A percentile compares a stretch with the other conserved stretches of the same genome.
These are phyloP conservation scores for Gila orcuttii DNA, from an alignment of 2,113 vertebrate species.

Conservation along the genomic window DNA sequence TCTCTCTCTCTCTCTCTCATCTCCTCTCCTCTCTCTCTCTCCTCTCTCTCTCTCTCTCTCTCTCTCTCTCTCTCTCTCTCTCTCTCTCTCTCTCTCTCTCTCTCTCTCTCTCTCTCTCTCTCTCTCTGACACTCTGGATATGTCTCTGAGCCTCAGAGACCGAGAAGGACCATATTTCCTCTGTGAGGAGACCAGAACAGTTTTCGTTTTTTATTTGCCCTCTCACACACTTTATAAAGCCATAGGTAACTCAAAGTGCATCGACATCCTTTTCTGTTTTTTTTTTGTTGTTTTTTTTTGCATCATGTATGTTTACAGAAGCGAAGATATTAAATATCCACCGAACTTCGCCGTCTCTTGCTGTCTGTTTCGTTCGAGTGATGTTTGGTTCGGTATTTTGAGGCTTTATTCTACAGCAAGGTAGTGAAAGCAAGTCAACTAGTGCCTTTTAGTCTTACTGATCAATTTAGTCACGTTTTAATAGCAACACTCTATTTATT, in stretches of 20 bases:
- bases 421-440: conserved; percentile 51
- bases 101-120: neutral
- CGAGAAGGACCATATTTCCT: conserved; percentile 89
- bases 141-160: conserved; percentile 66
- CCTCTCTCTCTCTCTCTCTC: no score
- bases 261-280: conserved; percentile 64
- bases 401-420: conserved; percentile 22
- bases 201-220: conserved; percentile 79
- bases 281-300: neutral
- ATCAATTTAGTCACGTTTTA: conserved; percentile 10
- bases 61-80: neutral
- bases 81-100: neutral
- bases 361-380: neutral
- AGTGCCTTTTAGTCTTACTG: conserved; percentile 58
- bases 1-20: neutral
- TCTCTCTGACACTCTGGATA: neutral
- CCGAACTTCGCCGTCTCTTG: conserved; percentile 5
- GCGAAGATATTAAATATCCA: neutral
- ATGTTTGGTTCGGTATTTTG: conserved; percentile 56
- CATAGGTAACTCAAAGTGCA: conserved; percentile 82
- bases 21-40: neutral
- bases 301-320: neutral
- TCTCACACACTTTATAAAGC: conserved; percentile 71
- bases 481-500: neutral
- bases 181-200: conserved; percentile 88